These are phyloP conservation scores for Gorsachius goisagi DNA, from an alignment of 2,113 vertebrate genomes.

Conservation along the genomic window DNA sequence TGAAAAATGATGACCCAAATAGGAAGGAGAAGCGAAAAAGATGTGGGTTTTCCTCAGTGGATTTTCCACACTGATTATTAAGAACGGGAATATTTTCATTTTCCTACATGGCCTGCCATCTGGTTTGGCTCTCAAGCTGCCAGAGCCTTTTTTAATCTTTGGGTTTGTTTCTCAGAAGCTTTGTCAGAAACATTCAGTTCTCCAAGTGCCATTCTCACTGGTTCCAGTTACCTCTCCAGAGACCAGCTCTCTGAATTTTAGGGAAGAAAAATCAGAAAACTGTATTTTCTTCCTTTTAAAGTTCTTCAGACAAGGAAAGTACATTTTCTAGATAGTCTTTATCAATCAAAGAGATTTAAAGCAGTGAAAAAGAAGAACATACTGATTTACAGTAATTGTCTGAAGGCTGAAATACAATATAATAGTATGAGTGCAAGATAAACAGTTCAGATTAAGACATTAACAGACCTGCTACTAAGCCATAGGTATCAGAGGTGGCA, in stretches of 20 bases:
- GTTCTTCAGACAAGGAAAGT: neutral
- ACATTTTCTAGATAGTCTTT: neutral
- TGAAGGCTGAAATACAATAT: neutral
- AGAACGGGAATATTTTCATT: neutral
- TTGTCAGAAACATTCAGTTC: neutral
- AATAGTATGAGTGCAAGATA: neutral
- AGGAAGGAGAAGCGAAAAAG: neutral
- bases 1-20: neutral
- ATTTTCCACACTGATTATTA: neutral
- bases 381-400: neutral
- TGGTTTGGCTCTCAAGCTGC: neutral
- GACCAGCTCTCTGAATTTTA: neutral
- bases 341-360: neutral
- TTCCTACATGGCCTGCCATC: neutral
- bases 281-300: neutral
- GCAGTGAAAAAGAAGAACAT: neutral
- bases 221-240: neutral
- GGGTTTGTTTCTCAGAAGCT: neutral
- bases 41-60: neutral
- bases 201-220: neutral
- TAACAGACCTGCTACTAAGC: neutral
- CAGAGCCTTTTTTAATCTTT: neutral
- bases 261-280: neutral
- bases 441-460: neutral
- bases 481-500: neutral